These are phyloP conservation scores for Slavum lentiscoides DNA, from an alignment of 2,888 invertebrate species.

Conservation along the genomic window DNA sequence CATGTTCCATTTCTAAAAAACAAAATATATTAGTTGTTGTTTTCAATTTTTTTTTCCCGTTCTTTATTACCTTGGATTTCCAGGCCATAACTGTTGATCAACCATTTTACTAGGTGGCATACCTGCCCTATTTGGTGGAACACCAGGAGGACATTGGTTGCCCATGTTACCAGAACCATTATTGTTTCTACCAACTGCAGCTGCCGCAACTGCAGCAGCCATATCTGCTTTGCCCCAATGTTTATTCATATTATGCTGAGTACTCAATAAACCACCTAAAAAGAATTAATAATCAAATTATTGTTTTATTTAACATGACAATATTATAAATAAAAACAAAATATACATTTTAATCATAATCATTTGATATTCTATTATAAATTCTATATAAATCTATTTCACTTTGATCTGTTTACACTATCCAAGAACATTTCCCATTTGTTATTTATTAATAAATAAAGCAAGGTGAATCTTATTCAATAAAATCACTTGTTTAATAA, in stretches of 20 bases:
- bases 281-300: background rate
- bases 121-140: constrained; percentile 65
- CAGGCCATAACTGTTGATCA: constrained; percentile 50
- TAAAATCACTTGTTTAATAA: background rate
- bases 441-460: background rate
- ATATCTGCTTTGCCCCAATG: constrained; percentile 51
- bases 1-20: constrained; percentile 58
- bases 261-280: constrained; percentile 42
- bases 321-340: no score
- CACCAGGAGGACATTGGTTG: constrained; percentile 64
- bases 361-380: background rate
- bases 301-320: no score
- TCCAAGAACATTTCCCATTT: background rate
- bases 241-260: constrained; percentile 49
- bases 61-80: constrained; percentile 49
- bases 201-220: constrained; percentile 54
- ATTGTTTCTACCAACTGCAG: constrained; percentile 55
- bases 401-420: background rate
- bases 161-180: constrained; percentile 58
- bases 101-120: constrained; percentile 62
- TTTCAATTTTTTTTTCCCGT: constrained; percentile 53
- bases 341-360: no score
- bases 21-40: background rate
- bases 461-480: background rate
- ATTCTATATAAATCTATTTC: background rate